Base-by-base conservation (phyloP, 1,140 invertebrate species). In the Sminthurinus signatus region DNA sequence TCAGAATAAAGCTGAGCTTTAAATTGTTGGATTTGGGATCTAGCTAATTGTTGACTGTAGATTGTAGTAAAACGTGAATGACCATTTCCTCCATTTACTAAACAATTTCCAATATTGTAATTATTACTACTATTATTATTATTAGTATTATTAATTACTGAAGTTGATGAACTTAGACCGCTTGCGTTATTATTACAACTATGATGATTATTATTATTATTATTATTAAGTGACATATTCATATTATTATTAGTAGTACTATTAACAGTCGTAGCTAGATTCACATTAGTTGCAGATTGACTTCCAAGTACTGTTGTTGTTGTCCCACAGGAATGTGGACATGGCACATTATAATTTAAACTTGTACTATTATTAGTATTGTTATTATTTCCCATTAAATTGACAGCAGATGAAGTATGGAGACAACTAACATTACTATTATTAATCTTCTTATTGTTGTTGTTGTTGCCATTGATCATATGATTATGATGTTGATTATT, bases 1-100 rank as follows among this genome's bases (percentile, higher is more conserved):
- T 92, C 89, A 39, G 89, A 91, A 69, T 89, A 90, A 19, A 92
- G 80, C 72, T 92, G 89, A 71, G 89, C 88, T 72, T 90, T 86
- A 71, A 89, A 92, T 65, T 88, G 85, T 69, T 89, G 52, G 56
- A 90, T 85, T 66, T 89, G 88, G 28, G 86, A 86, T 19, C 85
- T 79, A 0, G 87, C 86, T 15, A 89, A 78, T 64, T 87, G 85
- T 61, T 82, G 83, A 2, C 84, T 84, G 71, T 80, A 81, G 23
- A 86, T 78, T 0, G 83, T 83, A 8, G 75, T 74, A 27, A 73
- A 72, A 32, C 64, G 66, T 57, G 82, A 82, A 43, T 23, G 4
- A 4, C 14, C 12, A 32, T 19, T 28, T n/a, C n/a, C n/a, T n/a
- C 14, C 12, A 17, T 25, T 29, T 25, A 36, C 43, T 48, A 25